phyloP scores from a whole-genome alignment of 1,140 invertebrate genomes.

The Saxidomus purpurata region DNA sequence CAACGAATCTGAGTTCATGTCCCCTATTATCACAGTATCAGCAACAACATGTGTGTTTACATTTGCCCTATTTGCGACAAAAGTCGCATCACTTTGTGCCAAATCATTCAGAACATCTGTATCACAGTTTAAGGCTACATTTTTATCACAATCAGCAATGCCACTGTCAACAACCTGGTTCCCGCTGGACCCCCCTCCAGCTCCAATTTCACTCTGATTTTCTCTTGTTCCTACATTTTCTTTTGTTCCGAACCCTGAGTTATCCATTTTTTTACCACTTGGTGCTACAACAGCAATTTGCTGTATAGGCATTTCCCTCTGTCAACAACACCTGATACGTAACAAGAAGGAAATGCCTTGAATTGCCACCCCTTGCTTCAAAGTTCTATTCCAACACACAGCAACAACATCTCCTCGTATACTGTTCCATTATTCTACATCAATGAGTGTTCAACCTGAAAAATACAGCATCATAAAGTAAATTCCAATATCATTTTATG shows the following conservation, averaged over 20 bases:
- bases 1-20: constrained; percentile 44
- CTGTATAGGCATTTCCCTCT: constrained; percentile 47
- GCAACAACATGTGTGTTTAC: constrained; percentile 34
- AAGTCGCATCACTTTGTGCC: neutral
- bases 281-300: constrained; percentile 43
- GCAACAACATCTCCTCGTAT: neutral
- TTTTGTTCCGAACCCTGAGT: neutral
- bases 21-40: constrained; percentile 59
- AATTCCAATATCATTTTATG: no score
- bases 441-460: neutral
- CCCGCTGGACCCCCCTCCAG: neutral
- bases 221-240: neutral
- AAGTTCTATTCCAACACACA: neutral
- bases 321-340: neutral
- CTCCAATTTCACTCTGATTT: neutral
- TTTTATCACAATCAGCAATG: neutral
- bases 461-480: neutral
- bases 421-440: neutral
- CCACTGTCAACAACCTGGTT: neutral
- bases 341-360: neutral
- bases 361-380: neutral
- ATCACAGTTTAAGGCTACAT: constrained; percentile 13
- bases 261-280: neutral
- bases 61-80: neutral
- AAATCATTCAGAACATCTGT: neutral